These are phyloP conservation scores for Gari tellinella DNA, from an alignment of 2,888 invertebrate genomes.

Conservation along the genomic window DNA sequence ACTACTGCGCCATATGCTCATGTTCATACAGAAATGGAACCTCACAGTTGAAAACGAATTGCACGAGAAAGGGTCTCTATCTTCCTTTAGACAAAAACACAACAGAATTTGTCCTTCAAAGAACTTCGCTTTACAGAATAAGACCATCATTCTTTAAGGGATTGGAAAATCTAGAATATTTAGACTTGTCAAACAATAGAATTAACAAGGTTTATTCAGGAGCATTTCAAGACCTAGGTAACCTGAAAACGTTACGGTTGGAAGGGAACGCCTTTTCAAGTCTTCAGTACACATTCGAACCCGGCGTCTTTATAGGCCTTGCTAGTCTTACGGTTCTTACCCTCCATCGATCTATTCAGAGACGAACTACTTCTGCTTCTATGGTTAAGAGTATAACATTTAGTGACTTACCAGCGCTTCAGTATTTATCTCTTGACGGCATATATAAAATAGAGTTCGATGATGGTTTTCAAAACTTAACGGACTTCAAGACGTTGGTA, in stretches of 20 bases:
- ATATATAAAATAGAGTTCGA: slow-evolving; percentile 21
- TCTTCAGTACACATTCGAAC: slow-evolving; percentile 12
- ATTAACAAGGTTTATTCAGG: slow-evolving; percentile 29
- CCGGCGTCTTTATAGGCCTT: slow-evolving; percentile 38
- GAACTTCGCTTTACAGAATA: too few species aligned
- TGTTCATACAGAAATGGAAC: too few species aligned
- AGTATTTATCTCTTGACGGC: slow-evolving; percentile 38
- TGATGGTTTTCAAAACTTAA: slow-evolving; percentile 19
- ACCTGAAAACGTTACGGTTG: slow-evolving; percentile 22
- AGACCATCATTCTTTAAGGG: slow-evolving; percentile 4
- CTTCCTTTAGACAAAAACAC: too few species aligned
- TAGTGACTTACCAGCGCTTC: slow-evolving; percentile 7
- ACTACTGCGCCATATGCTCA: too few species aligned
- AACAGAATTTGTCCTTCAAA: too few species aligned
- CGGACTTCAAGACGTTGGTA: slow-evolving; percentile 18
- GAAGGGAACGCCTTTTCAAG: slow-evolving; percentile 15
- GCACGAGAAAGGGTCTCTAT: too few species aligned
- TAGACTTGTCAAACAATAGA: slow-evolving; percentile 27
- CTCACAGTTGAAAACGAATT: too few species aligned
- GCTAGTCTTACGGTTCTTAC: slow-evolving; percentile 16
- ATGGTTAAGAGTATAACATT: slow-evolving; percentile 11
- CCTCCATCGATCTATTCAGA: slow-evolving; percentile 18
- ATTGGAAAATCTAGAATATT: slow-evolving; percentile 15
- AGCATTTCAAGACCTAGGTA: slow-evolving; percentile 28
- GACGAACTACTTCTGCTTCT: too few species aligned